A percentile compares a stretch with the other conserved stretches of the same genome.
Conservation (phyloP, 2,888 invertebrate genomes). For the Siphonodentalium dalli region DNA sequence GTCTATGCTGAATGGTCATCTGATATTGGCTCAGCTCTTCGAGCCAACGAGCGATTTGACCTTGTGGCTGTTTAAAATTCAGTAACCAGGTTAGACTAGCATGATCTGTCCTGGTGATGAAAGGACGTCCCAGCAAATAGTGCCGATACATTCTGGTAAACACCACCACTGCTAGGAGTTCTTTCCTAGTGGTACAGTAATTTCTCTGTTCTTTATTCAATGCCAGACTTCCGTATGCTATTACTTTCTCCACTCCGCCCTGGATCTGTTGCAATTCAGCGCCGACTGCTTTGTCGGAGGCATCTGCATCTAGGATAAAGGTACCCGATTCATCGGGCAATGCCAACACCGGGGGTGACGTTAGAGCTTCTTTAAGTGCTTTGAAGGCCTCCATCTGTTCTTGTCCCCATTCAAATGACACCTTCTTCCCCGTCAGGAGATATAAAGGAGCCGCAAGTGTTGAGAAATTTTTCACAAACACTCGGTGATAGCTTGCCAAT, state of each 20-base stretch:
- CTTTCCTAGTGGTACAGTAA: not conserved
- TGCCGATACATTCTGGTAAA: not conserved
- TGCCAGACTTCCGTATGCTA: constrained; percentile 3
- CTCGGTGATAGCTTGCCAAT: not conserved
- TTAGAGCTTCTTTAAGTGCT: not conserved
- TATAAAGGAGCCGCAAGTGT: not conserved
- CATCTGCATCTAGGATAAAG: constrained; percentile 11
- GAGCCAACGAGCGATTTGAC: constrained; percentile 8
- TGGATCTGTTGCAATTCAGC: constrained; percentile 7
- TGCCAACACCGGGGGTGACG: not conserved
- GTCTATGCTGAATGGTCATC: not conserved
- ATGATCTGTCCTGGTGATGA: constrained; percentile 10
- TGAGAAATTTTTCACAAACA: not conserved
- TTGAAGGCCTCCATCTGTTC: not conserved
- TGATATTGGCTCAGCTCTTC: not conserved
- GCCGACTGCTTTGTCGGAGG: constrained; percentile 1
- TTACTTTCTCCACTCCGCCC: constrained; percentile 7
- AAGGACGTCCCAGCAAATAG: constrained; percentile 5
- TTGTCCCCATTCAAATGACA: not conserved
- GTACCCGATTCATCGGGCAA: not conserved
- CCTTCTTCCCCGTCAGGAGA: too few species aligned
- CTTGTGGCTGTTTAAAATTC: constrained; percentile 3
- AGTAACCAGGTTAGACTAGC: constrained; percentile 2
- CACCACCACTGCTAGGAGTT: constrained; percentile 4
- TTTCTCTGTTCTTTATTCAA: not conserved